Conservation (phyloP, 2,797 vertebrate genomes). For the Propithecus perrieri region DNA sequence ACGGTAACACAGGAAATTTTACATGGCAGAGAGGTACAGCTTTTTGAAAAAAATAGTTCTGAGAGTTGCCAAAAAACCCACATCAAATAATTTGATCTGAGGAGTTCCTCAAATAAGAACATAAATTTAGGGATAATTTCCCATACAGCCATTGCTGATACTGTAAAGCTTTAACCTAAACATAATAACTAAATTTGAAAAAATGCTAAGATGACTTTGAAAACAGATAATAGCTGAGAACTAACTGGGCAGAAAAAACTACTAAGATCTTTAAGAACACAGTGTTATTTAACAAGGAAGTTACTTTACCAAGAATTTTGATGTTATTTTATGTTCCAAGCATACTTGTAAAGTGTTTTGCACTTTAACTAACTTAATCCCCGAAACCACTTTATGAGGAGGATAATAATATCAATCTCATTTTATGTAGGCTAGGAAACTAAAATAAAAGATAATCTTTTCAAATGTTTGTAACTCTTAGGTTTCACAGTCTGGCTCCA, state of each 20-base stretch:
- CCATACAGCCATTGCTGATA: neutral
- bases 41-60: neutral
- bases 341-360: neutral
- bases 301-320: neutral
- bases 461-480: neutral
- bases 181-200: neutral
- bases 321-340: neutral
- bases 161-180: constrained; percentile 38
- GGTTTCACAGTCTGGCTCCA: neutral
- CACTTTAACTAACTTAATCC: constrained; percentile 15
- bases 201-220: neutral
- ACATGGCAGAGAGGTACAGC: neutral
- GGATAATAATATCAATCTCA: neutral
- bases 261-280: neutral
- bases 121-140: neutral
- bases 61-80: neutral
- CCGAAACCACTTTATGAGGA: neutral
- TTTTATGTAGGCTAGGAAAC: neutral
- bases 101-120: neutral
- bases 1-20: neutral
- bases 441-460: neutral
- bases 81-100: neutral
- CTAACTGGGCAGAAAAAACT: neutral
- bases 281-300: constrained; percentile 37
- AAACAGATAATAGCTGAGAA: neutral